phyloP scores from a whole-genome alignment of 2,888 invertebrate species.

The Hyalella azteca region DNA sequence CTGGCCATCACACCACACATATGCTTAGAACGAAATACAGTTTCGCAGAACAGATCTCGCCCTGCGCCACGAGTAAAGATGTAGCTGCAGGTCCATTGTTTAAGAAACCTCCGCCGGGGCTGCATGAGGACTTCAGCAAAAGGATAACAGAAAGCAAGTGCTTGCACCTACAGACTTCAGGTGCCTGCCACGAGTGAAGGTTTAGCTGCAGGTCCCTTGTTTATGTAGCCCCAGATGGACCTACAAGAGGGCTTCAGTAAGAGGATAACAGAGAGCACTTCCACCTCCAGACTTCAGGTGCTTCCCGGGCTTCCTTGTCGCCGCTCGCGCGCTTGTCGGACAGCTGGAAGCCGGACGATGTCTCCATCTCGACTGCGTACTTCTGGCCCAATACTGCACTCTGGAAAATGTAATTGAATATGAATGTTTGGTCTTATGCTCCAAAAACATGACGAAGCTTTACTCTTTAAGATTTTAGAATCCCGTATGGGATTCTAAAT shows the following conservation, averaged over 20 bases:
- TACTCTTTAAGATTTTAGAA: too few relatives aligned
- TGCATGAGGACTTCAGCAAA: background rate
- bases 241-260: conserved; percentile 8
- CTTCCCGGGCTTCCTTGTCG: background rate
- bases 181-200: conserved; percentile 14
- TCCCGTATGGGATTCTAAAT: too few relatives aligned
- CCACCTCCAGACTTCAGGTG: background rate
- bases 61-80: too few relatives aligned
- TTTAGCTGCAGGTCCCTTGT: background rate
- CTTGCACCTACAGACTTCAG: background rate
- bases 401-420: too few relatives aligned
- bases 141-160: conserved; percentile 1
- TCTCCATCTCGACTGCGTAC: too few relatives aligned
- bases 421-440: too few relatives aligned
- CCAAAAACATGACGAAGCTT: too few relatives aligned
- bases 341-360: too few relatives aligned
- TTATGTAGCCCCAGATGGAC: background rate
- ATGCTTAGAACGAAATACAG: too few relatives aligned
- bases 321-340: background rate
- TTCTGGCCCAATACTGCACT: too few relatives aligned
- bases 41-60: too few relatives aligned
- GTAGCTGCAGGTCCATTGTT: background rate
- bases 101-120: background rate
- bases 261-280: background rate
- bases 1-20: too few relatives aligned